A percentile compares a stretch with the other conserved stretches of the same genome.
Conservation (phyloP, 1,140 invertebrate genomes). For the Plectrocnemia conspersa region DNA sequence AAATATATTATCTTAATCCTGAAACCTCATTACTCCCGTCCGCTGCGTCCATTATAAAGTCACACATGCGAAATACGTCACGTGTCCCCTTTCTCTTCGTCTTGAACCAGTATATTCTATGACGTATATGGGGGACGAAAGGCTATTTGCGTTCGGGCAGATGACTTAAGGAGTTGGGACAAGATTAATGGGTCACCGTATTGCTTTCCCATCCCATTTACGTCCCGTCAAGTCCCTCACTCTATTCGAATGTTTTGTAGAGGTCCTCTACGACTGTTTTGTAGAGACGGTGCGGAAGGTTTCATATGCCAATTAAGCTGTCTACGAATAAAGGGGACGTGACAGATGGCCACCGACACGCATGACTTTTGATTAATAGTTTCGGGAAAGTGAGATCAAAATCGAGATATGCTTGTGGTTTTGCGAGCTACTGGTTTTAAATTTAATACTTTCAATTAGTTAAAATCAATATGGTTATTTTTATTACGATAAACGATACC, state of each 20-base stretch:
- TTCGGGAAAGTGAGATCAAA: too few relatives aligned
- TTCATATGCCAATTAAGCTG: conserved; percentile 21
- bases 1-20: conserved; percentile 3
- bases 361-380: conserved; percentile 15
- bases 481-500: too few relatives aligned
- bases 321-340: conserved; percentile 11
- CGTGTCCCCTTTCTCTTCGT: too few relatives aligned
- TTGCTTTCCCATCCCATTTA: neutral
- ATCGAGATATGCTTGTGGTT: too few relatives aligned
- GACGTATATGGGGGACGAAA: neutral
- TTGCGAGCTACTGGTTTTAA: too few relatives aligned
- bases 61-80: neutral
- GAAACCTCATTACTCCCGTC: neutral
- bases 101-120: too few relatives aligned
- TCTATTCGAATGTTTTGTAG: conserved; percentile 3
- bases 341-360: conserved; percentile 15
- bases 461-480: too few relatives aligned
- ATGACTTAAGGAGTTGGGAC: neutral
- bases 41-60: neutral
- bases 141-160: neutral
- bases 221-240: neutral
- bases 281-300: neutral
- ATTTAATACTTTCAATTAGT: too few relatives aligned
- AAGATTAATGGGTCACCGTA: conserved; percentile 12
- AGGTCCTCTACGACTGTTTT: neutral